Percentiles rank a stretch among this genome's conserved stretches.
These are phyloP conservation scores for Dyspetes luteomarginatus DNA, from an alignment of 2,888 invertebrate species.

Conservation along the genomic window DNA sequence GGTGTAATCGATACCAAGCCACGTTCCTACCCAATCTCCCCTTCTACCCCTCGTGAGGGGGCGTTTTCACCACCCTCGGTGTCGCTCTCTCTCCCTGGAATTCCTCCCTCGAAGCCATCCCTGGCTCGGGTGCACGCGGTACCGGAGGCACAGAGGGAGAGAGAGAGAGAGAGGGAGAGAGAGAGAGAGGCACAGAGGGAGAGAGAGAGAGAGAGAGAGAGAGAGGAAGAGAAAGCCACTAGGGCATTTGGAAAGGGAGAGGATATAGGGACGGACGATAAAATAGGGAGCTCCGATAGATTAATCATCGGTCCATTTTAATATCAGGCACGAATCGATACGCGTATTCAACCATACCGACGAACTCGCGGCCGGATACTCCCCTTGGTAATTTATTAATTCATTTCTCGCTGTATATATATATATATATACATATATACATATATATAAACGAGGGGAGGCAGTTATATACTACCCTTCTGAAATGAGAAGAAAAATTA, in stretches of 20 bases:
- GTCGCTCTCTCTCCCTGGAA: slow-evolving; percentile 47
- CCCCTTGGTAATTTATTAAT: slow-evolving; percentile 75
- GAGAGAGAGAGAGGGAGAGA: slow-evolving; percentile 20
- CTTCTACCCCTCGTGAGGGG: slow-evolving; percentile 1
- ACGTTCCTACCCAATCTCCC: slow-evolving; percentile 44
- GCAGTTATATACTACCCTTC: slow-evolving; percentile 14
- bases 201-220: not conserved
- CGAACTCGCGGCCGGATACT: slow-evolving; percentile 31
- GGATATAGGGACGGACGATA: slow-evolving; percentile 22
- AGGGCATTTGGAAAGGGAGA: not conserved
- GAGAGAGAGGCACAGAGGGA: too few species aligned
- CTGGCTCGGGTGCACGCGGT: not conserved
- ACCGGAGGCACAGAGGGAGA: slow-evolving; percentile 2
- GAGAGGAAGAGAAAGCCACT: not conserved
- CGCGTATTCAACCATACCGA: slow-evolving; percentile 52
- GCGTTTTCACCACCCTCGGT: slow-evolving; percentile 39
- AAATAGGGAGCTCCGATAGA: slow-evolving; percentile 65
- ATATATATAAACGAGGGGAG: not conserved
- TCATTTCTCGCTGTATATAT: slow-evolving; percentile 68
- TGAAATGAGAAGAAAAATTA: slow-evolving; percentile 10
- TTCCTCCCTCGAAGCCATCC: slow-evolving; percentile 32
- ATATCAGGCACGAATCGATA: slow-evolving; percentile 72
- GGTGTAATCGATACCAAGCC: slow-evolving; percentile 72
- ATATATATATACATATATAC: not conserved
- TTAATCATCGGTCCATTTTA: slow-evolving; percentile 79